These are phyloP conservation scores for Capromys pilorides DNA, from an alignment of 2,797 vertebrate genomes.

Conservation along the genomic window DNA sequence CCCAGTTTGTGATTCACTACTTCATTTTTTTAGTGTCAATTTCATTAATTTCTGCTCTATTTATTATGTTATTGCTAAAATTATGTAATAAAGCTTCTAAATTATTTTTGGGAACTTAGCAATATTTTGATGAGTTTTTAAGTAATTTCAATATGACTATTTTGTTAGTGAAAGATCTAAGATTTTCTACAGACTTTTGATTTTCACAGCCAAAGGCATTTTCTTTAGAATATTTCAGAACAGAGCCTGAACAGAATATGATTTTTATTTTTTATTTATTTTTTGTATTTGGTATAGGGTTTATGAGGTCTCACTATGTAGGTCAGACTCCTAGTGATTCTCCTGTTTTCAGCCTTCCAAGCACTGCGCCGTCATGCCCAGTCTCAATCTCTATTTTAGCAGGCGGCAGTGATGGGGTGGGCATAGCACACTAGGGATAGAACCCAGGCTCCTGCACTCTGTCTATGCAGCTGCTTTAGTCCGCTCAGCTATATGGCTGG, in stretches of 20 bases:
- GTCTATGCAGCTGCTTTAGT: too few species aligned
- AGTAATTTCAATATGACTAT: slow-evolving; percentile 35
- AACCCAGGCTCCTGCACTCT: too few species aligned
- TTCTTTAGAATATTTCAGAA: slow-evolving; percentile 11
- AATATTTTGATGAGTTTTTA: slow-evolving; percentile 51
- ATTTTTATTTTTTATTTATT: neutral
- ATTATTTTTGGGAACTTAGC: slow-evolving; percentile 17
- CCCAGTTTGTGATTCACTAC: neutral
- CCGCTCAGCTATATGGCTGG: too few species aligned
- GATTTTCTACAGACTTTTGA: slow-evolving; percentile 45
- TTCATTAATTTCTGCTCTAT: neutral
- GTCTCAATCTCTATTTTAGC: too few species aligned
- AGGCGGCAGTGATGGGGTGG: too few species aligned
- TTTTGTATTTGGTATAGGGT: too few species aligned
- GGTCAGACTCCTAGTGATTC: too few species aligned
- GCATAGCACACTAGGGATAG: too few species aligned
- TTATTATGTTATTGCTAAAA: neutral
- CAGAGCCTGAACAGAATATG: neutral
- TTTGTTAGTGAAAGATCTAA: slow-evolving; percentile 35
- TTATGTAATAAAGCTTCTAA: slow-evolving; percentile 47
- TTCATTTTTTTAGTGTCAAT: neutral
- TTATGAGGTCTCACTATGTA: too few species aligned
- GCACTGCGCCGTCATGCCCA: too few species aligned
- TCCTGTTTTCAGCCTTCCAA: too few species aligned
- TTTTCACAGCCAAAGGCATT: slow-evolving; percentile 53